These are phyloP conservation scores for Ceuthmochares aereus DNA, from an alignment of 2,113 vertebrate species.

Conservation along the genomic window DNA sequence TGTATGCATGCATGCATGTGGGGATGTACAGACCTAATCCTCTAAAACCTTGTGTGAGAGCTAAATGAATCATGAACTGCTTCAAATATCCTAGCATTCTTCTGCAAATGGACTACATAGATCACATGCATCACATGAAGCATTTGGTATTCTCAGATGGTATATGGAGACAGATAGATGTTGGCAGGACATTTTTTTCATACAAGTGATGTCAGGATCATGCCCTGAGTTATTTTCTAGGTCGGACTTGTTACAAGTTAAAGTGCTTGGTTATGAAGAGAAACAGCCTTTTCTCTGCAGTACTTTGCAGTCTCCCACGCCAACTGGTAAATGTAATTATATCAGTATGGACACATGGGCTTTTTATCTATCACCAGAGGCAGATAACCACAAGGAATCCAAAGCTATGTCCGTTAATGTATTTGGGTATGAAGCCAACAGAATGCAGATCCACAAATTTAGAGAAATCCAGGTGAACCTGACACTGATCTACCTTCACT, in stretches of 20 bases:
- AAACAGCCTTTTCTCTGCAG: slow-evolving; percentile 23
- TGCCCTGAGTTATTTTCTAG: not conserved
- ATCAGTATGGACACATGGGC: slow-evolving; percentile 31
- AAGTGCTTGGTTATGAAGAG: slow-evolving; percentile 32
- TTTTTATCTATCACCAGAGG: slow-evolving; percentile 29
- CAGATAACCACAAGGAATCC: slow-evolving; percentile 32
- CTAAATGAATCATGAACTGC: slow-evolving; percentile 17
- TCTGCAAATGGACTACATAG: not conserved
- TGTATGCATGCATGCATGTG: not conserved
- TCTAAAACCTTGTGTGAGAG: not conserved
- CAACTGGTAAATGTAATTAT: slow-evolving; percentile 38
- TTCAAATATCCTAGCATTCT: not conserved
- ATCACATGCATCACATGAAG: not conserved
- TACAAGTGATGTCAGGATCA: not conserved
- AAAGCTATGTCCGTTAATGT: not conserved
- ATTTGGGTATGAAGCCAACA: slow-evolving; percentile 31
- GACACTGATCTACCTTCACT: not conserved
- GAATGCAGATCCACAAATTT: not conserved
- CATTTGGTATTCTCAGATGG: not conserved
- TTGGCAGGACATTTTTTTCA: slow-evolving; percentile 8
- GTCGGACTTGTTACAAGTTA: not conserved
- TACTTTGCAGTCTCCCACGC: not conserved
- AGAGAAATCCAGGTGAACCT: slow-evolving; percentile 24
- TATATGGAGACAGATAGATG: not conserved
- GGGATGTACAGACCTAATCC: not conserved